Base-by-base conservation (phyloP, 2,888 invertebrate genomes). In the Tetragonula carbonaria region DNA sequence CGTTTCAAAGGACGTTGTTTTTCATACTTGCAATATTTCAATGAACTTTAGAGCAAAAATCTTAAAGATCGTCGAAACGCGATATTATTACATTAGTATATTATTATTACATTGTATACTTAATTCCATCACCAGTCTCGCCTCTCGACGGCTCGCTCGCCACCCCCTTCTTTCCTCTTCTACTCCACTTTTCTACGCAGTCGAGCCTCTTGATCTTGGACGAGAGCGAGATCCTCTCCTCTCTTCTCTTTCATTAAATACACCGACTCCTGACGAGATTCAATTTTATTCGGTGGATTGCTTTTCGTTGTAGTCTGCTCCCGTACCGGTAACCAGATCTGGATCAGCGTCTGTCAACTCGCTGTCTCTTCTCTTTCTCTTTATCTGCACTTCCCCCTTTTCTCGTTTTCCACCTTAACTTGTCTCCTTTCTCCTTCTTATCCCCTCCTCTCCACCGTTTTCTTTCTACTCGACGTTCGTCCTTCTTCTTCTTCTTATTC, bases 251-350 rank as follows among this genome's bases (percentile, higher is more conserved):
- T 91, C 91, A 91, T 92, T 93, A 92, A 93, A 92, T 90, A 91
- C 90, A 89, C 84, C 87, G 84, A 85, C 82, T 87, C 80, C 86
- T 81, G 91, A 90, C 90, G 92, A 93, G 92, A 94, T 93, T 93
- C 92, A 93, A 94, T 94, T 93, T 93, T 92, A 88, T 91, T 89
- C 90, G 90, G 87, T 88, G 92, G 90, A 93, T 93, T 93, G 94
- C 92, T 93, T 94, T 94, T 92, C 93, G 91, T 90, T 93, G 92
- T 94, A 91, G 87, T 90, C 85, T 28, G 28, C 28, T 79, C 81
- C 73, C 83, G 82, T 85, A 81, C 86, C 78, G 90, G 93, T 93
- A 93, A 94, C 93, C 90, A 92, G 92, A 94, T 93, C 91, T 91
- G 90, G 91, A 93, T 93, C 92, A 90, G 87, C 90, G 91, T 92